phyloP scores from a whole-genome alignment of 2,113 vertebrate genomes.

The Pseudorasbora parva region DNA sequence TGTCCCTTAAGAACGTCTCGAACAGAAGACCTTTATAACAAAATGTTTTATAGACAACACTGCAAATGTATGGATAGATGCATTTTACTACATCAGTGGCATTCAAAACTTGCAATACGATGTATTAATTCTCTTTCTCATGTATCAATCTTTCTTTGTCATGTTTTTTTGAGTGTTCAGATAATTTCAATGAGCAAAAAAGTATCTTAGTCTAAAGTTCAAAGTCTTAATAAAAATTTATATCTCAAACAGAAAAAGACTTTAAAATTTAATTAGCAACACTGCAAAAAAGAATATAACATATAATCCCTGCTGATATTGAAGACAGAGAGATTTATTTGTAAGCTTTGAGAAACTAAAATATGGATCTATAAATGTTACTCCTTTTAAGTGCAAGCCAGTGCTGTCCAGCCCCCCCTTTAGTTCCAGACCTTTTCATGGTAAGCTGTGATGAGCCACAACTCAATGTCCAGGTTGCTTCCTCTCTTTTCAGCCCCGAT shows the following conservation, averaged over 20 bases:
- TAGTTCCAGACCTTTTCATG: constrained; percentile 87
- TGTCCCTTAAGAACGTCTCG: neutral
- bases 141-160: neutral
- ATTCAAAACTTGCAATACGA: neutral
- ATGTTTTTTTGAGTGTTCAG: constrained; percentile 5
- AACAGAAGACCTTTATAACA: neutral
- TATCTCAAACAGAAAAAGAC: neutral
- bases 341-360: neutral
- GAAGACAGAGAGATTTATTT: neutral
- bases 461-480: constrained; percentile 91
- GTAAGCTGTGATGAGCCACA: constrained; percentile 96
- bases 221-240: neutral
- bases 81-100: neutral
- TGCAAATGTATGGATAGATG: neutral
- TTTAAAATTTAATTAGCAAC: neutral
- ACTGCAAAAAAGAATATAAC: neutral
- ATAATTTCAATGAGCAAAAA: neutral
- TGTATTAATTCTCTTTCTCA: neutral
- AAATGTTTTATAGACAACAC: constrained; percentile 5
- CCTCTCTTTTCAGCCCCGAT: constrained; percentile 95
- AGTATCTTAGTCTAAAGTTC: neutral
- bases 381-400: neutral
- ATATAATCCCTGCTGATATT: neutral
- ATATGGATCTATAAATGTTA: neutral
- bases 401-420: neutral